Evolutionary conservation across 2,888 invertebrate species (phyloP), one percentile per base, ranked within the genome.

Genomic region (Branchellion lobata): DNA sequence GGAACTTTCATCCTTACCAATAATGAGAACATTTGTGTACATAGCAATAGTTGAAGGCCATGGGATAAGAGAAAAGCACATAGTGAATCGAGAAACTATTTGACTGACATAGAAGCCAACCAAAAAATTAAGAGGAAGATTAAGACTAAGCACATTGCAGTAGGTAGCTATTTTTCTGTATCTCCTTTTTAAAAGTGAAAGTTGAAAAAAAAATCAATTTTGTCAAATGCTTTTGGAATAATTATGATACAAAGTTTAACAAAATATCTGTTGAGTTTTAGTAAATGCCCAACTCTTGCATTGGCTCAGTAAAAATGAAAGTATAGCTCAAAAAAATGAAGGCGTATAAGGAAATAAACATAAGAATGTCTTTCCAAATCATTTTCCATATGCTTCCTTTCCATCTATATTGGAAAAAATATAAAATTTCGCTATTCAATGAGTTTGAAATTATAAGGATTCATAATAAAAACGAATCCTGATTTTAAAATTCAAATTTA

Each of bases 311-410:
- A n/a, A 77, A 24, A n/a, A 36, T 21, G 21, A 29, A 65, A 14
- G 14, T n/a, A n/a, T 77, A 77, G 11, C 18, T 61, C 21, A 77
- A 24, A 29, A 33, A 77, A 14, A 77, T 77, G 27, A 24, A 33
- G 24, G 33, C 18, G 29, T 77, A 77, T 2, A 77, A 61, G n/a
- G 65, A 33, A 29, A 29, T 21, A 34, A 65, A 77, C 8, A 77
- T 14, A 31, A 77, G n/a, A 14, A 77, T 1, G 34, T 77, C 77
- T 11, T 33, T 77, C 77, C 77, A 77, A 34, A 77, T 11, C 34
- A 77, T 5, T 36, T 77, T 77, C 77, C 77, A 77, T 31, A 77
- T 29, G n/a, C 77, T 77, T n/a, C 77, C 77, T 24, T 65, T 65
- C 77, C 77, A 77, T 31, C 77, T 77, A 31, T n/a, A n/a, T n/a